These are phyloP conservation scores for Doryteuthis pealeii DNA, from an alignment of 1,140 invertebrate genomes.

Conservation along the genomic window DNA sequence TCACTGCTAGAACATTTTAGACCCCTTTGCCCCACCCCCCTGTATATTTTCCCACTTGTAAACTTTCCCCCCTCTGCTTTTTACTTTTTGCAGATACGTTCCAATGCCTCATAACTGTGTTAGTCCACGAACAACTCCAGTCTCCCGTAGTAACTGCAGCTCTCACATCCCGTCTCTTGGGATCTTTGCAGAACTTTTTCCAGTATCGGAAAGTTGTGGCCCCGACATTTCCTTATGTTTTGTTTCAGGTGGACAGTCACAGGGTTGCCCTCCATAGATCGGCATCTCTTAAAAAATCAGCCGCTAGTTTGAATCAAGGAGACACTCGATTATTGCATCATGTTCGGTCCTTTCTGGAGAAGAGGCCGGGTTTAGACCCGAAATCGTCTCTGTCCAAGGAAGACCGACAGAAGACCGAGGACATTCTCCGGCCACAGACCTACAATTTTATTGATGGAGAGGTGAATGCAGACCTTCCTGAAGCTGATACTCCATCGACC, in stretches of 20 bases:
- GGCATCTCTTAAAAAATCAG: neutral
- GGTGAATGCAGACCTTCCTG: too few species aligned
- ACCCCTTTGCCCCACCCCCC: too few species aligned
- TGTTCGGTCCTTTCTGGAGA: neutral
- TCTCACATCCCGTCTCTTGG: neutral
- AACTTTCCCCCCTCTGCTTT: neutral
- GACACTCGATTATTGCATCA: conserved; percentile 2
- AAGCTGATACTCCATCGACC: too few species aligned
- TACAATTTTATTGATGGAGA: neutral
- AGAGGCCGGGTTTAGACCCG: neutral
- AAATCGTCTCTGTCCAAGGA: conserved; percentile 3
- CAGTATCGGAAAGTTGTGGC: neutral
- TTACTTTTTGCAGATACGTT: conserved; percentile 1
- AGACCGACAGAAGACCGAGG: conserved; percentile 2
- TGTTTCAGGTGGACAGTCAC: neutral
- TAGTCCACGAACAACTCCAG: conserved; percentile 2
- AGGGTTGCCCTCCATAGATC: neutral
- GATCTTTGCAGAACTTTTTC: conserved; percentile 11
- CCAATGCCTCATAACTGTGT: neutral
- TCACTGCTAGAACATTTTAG: too few species aligned
- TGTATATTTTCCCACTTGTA: too few species aligned
- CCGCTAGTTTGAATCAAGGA: neutral
- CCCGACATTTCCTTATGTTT: conserved; percentile 8
- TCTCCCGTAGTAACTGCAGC: neutral
- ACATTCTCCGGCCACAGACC: neutral